A percentile compares a stretch with the other conserved stretches of the same genome.
Conservation (phyloP, 2,797 vertebrate species). For the Eptatretus atami region DNA sequence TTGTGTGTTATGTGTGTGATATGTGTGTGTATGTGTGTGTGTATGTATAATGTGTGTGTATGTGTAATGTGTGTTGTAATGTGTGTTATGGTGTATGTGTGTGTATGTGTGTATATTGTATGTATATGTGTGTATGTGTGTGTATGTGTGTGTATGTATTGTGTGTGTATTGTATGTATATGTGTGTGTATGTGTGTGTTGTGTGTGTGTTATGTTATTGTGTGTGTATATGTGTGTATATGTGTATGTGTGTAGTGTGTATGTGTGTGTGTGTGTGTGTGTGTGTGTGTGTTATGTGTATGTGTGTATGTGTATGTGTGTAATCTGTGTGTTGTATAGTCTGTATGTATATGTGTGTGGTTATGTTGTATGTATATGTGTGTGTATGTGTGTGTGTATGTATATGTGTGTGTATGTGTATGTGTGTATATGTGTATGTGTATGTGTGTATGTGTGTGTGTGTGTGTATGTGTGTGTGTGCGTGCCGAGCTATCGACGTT, state of each 20-base stretch:
- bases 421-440: slow-evolving; percentile 6
- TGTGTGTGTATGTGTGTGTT: background rate
- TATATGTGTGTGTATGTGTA: background rate
- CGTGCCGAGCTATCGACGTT: background rate
- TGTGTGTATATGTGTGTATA: too few relatives aligned
- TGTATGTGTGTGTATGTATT: background rate
- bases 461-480: background rate
- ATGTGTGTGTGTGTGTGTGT: background rate
- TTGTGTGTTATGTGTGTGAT: background rate
- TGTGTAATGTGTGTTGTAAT: background rate
- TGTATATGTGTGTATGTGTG: too few relatives aligned
- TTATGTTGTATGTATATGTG: background rate
- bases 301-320: background rate
- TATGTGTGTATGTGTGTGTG: background rate
- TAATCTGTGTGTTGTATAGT: background rate
- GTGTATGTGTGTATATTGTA: too few relatives aligned
- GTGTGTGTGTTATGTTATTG: background rate
- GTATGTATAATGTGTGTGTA: background rate
- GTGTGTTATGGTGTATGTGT: too few relatives aligned
- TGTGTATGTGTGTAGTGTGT: background rate
- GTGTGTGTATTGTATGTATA: background rate
- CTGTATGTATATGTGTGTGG: background rate
- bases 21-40: background rate
- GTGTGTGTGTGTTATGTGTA: background rate
- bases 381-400: background rate